These are phyloP conservation scores for Clunio marinus DNA, from an alignment of 2,888 invertebrate genomes.

Conservation along the genomic window DNA sequence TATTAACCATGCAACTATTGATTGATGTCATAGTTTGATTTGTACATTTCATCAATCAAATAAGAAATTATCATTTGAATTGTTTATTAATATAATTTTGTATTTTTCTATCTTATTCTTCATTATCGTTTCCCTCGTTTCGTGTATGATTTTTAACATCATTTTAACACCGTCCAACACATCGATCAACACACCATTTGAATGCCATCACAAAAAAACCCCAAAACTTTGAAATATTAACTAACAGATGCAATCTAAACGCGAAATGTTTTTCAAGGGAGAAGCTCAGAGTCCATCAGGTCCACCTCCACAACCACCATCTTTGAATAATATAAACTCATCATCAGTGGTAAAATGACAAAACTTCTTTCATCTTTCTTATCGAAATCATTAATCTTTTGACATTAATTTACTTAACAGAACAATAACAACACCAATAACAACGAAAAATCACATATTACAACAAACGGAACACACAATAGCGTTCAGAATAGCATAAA, in stretches of 20 bases:
- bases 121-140: slow-evolving; percentile 3
- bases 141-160: slow-evolving; percentile 14
- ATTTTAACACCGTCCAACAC: slow-evolving; percentile 5
- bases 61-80: too few relatives aligned
- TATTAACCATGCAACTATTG: too few relatives aligned
- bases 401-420: background rate
- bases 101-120: too few relatives aligned
- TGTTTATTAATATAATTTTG: too few relatives aligned
- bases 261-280: slow-evolving; percentile 81
- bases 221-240: background rate
- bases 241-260: slow-evolving; percentile 73
- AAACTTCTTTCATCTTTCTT: slow-evolving; percentile 5
- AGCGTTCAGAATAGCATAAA: slow-evolving; percentile 34
- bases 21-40: too few relatives aligned
- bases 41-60: too few relatives aligned
- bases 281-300: slow-evolving; percentile 58
- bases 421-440: slow-evolving; percentile 14
- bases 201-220: slow-evolving; percentile 16
- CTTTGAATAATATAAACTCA: slow-evolving; percentile 41
- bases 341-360: background rate
- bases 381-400: too few relatives aligned
- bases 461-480: slow-evolving; percentile 34
- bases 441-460: slow-evolving; percentile 34
- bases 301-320: slow-evolving; percentile 55
- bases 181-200: background rate